phyloP scores from a whole-genome alignment of 2,888 invertebrate genomes.

The Nomada lathburiana region DNA sequence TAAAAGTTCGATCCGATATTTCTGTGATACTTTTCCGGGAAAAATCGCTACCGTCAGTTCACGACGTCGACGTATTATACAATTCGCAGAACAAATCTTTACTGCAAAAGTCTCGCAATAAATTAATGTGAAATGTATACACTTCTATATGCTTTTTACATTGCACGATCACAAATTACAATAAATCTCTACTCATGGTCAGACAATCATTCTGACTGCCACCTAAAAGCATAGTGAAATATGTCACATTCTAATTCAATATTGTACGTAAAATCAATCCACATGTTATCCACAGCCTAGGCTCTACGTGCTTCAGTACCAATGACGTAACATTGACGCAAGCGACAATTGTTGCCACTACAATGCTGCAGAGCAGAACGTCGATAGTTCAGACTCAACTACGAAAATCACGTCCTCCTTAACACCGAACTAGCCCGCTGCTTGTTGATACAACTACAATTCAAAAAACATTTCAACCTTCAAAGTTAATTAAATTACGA shows the following conservation, averaged over 20 bases:
- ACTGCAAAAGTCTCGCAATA: slow-evolving; percentile 5
- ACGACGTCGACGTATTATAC: slow-evolving; percentile 47
- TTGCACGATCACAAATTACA: too few relatives aligned
- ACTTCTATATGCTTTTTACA: too few relatives aligned
- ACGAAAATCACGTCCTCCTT: slow-evolving; percentile 52
- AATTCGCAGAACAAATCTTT: slow-evolving; percentile 6
- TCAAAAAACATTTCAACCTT: background rate
- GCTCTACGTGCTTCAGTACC: slow-evolving; percentile 57
- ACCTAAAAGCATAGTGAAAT: background rate
- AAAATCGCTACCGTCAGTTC: slow-evolving; percentile 62
- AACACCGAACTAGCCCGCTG: background rate
- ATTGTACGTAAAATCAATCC: slow-evolving; percentile 66
- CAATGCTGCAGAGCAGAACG: slow-evolving; percentile 71
- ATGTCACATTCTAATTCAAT: background rate
- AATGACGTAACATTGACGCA: slow-evolving; percentile 80
- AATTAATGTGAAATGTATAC: background rate
- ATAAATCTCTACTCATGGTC: background rate
- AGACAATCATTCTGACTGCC: background rate
- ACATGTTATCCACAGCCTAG: slow-evolving; percentile 51
- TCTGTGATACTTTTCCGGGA: slow-evolving; percentile 49
- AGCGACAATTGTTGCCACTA: slow-evolving; percentile 79
- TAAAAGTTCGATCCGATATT: slow-evolving; percentile 73
- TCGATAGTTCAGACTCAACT: slow-evolving; percentile 61
- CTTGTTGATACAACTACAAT: background rate
- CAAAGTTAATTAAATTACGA: too few relatives aligned